Base-by-base conservation (phyloP, 2,888 invertebrate species). In the Arge pagana region DNA sequence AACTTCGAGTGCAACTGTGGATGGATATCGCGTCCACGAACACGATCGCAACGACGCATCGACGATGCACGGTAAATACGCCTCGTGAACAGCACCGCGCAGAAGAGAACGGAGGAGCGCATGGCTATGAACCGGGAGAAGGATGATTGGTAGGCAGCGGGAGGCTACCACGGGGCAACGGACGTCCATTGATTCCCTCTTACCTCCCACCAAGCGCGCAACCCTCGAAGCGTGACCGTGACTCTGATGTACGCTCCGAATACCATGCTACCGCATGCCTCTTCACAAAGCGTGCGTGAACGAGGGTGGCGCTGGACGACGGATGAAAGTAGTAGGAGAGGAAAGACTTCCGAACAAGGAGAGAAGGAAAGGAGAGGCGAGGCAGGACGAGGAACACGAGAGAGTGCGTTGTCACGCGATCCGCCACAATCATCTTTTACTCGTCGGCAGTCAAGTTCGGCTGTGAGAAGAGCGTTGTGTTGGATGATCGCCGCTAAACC, bases 191-290 rank as follows among this genome's bases (percentile, higher is more conserved):
- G 45, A 45, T 45, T 45, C 45, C 21, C 45, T 24, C 15, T 19
- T 35, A 30, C 19, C 19, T 33, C 33, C 33, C 37, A 19, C 16
- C 24, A 8, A 28, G 4, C 43, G 61, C 63, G 59, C 67, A 67
- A 67, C 65, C 68, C 70, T 65, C 63, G 56, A 62, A 71, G 70
- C 71, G 69, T 72, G 72, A 71, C 72, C 73, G 65, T 73, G 73
- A 72, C 73, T 72, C 66, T 72, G 73, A 71, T 70, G 68, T 26
- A n/a, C n/a, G 28, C 33, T 33, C 33, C 15, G 31, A n/a, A n/a
- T 31, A 7, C 33, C n/a, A 11, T 11, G 13, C 33, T 7, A 33
- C 33, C 33, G 11, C 7, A n/a, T n/a, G 13, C 15, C 7, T 33
- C 13, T n/a, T 33, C 13, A 33, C 33, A n/a, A n/a, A n/a, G n/a